These are phyloP conservation scores for Bimastos eiseni DNA, from an alignment of 2,888 invertebrate genomes.

Conservation along the genomic window DNA sequence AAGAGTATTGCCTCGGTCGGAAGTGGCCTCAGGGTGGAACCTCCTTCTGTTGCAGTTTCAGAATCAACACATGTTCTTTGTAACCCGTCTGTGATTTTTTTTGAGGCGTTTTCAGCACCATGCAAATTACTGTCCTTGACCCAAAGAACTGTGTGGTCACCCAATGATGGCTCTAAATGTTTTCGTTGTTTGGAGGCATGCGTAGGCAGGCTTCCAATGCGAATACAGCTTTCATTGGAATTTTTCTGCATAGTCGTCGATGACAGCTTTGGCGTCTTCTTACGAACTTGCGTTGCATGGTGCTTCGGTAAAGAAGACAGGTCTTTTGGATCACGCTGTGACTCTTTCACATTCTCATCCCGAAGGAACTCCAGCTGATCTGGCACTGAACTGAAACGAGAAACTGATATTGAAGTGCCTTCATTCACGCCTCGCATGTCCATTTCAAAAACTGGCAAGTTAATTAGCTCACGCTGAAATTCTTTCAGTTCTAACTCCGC, in stretches of 20 bases:
- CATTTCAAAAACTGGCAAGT: conserved; percentile 64
- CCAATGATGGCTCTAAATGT: not conserved
- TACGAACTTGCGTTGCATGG: not conserved
- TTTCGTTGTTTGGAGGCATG: not conserved
- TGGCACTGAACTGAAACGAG: conserved; percentile 59
- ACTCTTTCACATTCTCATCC: conserved; percentile 20
- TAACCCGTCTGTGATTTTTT: not conserved
- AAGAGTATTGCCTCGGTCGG: conserved; percentile 50
- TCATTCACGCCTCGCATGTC: conserved; percentile 48
- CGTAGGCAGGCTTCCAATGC: not conserved
- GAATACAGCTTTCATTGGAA: not conserved
- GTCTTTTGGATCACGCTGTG: not conserved
- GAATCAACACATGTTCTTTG: not conserved
- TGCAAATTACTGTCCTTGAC: not conserved
- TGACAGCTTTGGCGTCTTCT: not conserved
- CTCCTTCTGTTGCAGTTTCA: not conserved
- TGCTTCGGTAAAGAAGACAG: not conserved
- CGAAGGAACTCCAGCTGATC: conserved; percentile 39
- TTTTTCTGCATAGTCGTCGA: not conserved
- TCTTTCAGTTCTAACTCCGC: conserved; percentile 64
- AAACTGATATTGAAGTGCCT: conserved; percentile 53
- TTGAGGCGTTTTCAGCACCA: not conserved
- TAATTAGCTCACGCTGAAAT: conserved; percentile 68
- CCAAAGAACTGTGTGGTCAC: conserved; percentile 16
- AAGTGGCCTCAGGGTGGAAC: not conserved